A percentile compares a stretch with the other conserved stretches of the same genome.
Evolutionary conservation across 2,888 invertebrate genomes (phyloP).

Genomic region (Thecophora atra): DNA sequence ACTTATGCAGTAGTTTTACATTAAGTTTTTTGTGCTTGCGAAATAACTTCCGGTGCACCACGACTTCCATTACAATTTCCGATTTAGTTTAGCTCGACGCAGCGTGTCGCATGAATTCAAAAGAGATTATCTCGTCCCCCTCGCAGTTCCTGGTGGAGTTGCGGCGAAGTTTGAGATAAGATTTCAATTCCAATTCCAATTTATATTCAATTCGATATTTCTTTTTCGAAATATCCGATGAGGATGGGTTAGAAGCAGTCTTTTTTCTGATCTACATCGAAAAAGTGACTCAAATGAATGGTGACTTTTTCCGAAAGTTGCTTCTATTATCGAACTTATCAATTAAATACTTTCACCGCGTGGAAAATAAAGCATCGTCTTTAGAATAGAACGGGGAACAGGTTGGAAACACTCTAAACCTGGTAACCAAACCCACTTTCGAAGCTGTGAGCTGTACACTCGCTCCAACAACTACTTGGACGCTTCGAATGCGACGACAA

Average conservation of each 20-base stretch:
- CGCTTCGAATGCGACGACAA: slow-evolving; percentile 8
- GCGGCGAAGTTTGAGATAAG: neutral
- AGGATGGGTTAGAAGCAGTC: no score
- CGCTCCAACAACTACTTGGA: no score
- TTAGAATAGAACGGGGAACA: no score
- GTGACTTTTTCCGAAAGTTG: no score
- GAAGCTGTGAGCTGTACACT: no score
- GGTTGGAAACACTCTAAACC: no score
- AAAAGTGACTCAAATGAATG: no score
- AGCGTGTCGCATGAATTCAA: slow-evolving; percentile 23
- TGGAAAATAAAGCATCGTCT: no score
- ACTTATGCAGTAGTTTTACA: slow-evolving; percentile 29
- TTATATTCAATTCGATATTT: neutral
- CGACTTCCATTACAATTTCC: slow-evolving; percentile 45
- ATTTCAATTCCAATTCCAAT: slow-evolving; percentile 24
- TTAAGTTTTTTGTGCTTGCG: slow-evolving; percentile 22
- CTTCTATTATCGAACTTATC: no score
- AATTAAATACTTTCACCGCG: no score
- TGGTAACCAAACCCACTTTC: no score
- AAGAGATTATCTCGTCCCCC: neutral
- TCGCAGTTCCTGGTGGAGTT: neutral
- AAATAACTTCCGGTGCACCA: slow-evolving; percentile 48
- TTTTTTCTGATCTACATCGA: no score
- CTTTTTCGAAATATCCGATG: neutral
- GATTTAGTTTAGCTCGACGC: slow-evolving; percentile 28